Evolutionary conservation across 1,140 invertebrate genomes (phyloP).

Genomic region (Nebria ingens): DNA sequence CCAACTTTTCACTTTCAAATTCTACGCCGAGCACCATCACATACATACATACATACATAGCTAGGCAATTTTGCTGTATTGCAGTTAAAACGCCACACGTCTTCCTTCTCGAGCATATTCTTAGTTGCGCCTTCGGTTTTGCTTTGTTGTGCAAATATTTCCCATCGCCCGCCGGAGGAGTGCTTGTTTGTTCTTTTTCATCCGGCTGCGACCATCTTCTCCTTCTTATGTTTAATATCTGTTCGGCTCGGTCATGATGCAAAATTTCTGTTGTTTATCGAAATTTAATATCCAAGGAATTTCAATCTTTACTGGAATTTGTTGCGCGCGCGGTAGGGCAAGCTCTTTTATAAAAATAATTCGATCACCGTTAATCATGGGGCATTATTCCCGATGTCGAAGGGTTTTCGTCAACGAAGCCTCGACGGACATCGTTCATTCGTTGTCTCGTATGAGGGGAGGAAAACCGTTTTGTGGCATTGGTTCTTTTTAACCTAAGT

Average conservation of each 20-base stretch:
- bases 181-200: not conserved
- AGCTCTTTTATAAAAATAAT: not conserved
- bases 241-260: not conserved
- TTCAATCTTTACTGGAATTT: not conserved
- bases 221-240: not conserved
- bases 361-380: not conserved
- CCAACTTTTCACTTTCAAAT: slow-evolving; percentile 10
- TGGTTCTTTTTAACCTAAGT: not conserved
- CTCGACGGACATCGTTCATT: too few species aligned
- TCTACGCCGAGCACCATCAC: not conserved
- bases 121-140: not conserved
- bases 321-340: not conserved
- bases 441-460: not conserved
- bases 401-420: not conserved
- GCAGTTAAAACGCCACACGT: not conserved
- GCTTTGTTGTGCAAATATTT: not conserved
- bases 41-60: too few species aligned
- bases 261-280: slow-evolving; percentile 5
- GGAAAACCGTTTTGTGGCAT: not conserved
- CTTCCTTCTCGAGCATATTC: not conserved
- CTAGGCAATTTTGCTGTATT: too few species aligned
- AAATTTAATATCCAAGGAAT: not conserved
- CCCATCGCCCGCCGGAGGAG: too few species aligned
- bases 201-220: not conserved
- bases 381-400: not conserved